A percentile compares a stretch with the other conserved stretches of the same genome.
Evolutionary conservation across 1,140 invertebrate species (phyloP).

Genomic region (Homarus americanus): DNA sequence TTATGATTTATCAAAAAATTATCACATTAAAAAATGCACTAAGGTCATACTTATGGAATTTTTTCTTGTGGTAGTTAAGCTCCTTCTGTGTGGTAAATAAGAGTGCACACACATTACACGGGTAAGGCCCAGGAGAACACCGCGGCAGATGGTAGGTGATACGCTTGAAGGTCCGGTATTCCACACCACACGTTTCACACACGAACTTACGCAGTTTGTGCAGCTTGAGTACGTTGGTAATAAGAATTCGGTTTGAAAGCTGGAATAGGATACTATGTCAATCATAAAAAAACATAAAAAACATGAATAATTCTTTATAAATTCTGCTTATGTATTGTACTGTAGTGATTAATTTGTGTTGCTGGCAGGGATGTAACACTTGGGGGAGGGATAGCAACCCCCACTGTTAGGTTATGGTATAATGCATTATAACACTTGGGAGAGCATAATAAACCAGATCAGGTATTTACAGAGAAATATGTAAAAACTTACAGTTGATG

Average conservation of each 20-base stretch:
- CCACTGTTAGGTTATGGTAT: too few species aligned
- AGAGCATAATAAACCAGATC: too few species aligned
- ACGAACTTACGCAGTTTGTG: conserved; percentile 74
- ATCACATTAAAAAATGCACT: conserved; percentile 5
- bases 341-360: too few species aligned
- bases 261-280: conserved; percentile 12
- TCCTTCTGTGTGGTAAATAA: conserved; percentile 69
- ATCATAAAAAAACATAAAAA: too few species aligned
- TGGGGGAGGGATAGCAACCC: too few species aligned
- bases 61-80: conserved; percentile 76
- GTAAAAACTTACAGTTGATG: conserved; percentile 29
- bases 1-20: too few species aligned
- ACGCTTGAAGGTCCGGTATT: conserved; percentile 75
- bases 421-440: too few species aligned
- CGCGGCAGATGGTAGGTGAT: conserved; percentile 75
- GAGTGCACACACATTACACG: conserved; percentile 74
- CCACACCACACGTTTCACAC: conserved; percentile 75
- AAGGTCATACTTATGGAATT: conserved; percentile 74
- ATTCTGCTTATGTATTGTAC: too few species aligned
- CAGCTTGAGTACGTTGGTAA: conserved; percentile 71
- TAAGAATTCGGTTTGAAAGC: conserved; percentile 61
- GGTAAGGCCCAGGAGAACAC: conserved; percentile 75
- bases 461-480: background rate
- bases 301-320: too few species aligned
- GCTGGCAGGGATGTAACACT: too few species aligned